These are phyloP conservation scores for Mesoligia furuncula DNA, from an alignment of 2,888 invertebrate species.

Conservation along the genomic window DNA sequence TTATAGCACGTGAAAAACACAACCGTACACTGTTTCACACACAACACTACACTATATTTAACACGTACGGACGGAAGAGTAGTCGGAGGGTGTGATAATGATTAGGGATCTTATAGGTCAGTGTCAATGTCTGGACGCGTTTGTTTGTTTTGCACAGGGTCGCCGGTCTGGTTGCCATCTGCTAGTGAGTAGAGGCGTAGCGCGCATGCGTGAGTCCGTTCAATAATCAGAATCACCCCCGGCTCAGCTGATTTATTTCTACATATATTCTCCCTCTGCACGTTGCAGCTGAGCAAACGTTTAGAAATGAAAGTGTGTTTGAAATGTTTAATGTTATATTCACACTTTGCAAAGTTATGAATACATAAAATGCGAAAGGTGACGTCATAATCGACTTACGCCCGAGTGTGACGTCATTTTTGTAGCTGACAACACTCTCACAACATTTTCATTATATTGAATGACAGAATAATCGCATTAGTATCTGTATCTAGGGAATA, in stretches of 20 bases:
- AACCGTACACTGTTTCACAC: constrained; percentile 42
- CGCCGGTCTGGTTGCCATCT: constrained; percentile 74
- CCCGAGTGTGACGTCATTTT: constrained; percentile 37
- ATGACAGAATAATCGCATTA: not conserved
- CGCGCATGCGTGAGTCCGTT: constrained; percentile 86
- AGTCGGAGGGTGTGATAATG: constrained; percentile 62
- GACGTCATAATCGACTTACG: constrained; percentile 43
- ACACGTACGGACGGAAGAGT: constrained; percentile 56
- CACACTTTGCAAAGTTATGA: constrained; percentile 9
- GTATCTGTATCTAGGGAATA: constrained; percentile 2
- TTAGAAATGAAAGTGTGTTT: constrained; percentile 8
- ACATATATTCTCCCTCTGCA: constrained; percentile 28
- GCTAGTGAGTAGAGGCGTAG: constrained; percentile 57
- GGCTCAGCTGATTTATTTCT: constrained; percentile 77
- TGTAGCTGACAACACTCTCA: constrained; percentile 21
- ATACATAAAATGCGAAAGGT: constrained; percentile 15
- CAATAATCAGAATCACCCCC: constrained; percentile 78
- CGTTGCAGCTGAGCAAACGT: constrained; percentile 35
- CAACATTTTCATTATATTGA: constrained; percentile 9
- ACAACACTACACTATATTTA: constrained; percentile 20
- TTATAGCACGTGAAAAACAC: constrained; percentile 40
- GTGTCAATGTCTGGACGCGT: constrained; percentile 80
- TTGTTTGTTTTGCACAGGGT: constrained; percentile 86
- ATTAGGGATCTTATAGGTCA: constrained; percentile 76
- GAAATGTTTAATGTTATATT: constrained; percentile 23